Conservation (phyloP, 2,888 invertebrate species). For the Zhuqinia jingwanae region DNA sequence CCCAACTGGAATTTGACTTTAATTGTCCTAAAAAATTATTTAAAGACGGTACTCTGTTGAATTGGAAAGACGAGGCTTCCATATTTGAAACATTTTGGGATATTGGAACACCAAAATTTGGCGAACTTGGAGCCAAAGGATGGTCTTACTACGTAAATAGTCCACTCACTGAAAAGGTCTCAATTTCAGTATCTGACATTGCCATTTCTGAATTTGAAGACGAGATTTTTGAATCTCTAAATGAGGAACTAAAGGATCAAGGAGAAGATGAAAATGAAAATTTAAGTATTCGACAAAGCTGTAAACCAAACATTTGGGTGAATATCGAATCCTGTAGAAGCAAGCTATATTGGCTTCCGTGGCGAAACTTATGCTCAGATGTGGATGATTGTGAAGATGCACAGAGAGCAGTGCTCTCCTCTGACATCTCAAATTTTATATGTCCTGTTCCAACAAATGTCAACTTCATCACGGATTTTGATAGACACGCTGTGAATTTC, state of each 20-base stretch:
- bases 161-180: background rate
- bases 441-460: conserved; percentile 65
- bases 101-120: conserved; percentile 74
- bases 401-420: conserved; percentile 67
- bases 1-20: conserved; percentile 78
- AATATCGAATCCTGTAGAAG: conserved; percentile 73
- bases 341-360: conserved; percentile 75
- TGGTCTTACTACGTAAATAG: conserved; percentile 67
- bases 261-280: background rate
- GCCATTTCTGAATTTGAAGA: conserved; percentile 75
- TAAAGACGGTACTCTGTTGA: conserved; percentile 47
- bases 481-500: conserved; percentile 72
- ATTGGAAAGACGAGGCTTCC: conserved; percentile 62
- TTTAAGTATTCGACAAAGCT: background rate
- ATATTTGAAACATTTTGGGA: conserved; percentile 77
- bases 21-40: conserved; percentile 64
- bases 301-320: conserved; percentile 70
- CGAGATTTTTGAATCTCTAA: conserved; percentile 66
- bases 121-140: conserved; percentile 73
- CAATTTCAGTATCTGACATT: conserved; percentile 54
- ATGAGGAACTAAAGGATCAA: conserved; percentile 37
- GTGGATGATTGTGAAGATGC: conserved; percentile 75
- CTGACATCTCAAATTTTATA: conserved; percentile 71
- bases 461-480: conserved; percentile 65
- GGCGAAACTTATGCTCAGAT: conserved; percentile 73